phyloP scores from a whole-genome alignment of 2,888 invertebrate genomes.

The Agonopterix alstromeriana region DNA sequence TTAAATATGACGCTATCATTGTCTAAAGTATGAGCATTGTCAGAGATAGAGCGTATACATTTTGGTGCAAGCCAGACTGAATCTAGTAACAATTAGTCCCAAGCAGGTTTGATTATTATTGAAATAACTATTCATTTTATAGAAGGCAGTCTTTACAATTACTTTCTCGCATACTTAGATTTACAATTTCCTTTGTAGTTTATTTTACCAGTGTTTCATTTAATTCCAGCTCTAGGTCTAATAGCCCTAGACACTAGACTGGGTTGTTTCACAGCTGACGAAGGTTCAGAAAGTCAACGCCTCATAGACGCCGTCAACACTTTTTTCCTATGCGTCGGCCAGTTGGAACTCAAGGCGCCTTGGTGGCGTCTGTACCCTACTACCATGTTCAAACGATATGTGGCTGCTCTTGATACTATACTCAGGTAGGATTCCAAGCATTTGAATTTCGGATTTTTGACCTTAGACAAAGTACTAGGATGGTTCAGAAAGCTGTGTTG shows the following conservation, averaged over 20 bases:
- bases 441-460: no score
- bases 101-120: no score
- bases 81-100: no score
- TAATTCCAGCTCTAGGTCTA: conserved; percentile 75
- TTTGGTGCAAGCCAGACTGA: no score
- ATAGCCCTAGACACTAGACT: conserved; percentile 81
- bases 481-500: no score
- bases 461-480: no score
- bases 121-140: no score
- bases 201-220: no score
- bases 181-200: no score
- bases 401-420: conserved; percentile 81
- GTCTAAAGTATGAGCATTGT: no score
- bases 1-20: no score
- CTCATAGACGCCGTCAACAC: conserved; percentile 81
- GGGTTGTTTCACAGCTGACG: conserved; percentile 77
- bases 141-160: neutral
- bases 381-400: conserved; percentile 78
- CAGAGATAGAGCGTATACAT: no score
- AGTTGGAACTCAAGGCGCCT: conserved; percentile 80
- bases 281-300: conserved; percentile 77
- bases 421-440: conserved; percentile 65
- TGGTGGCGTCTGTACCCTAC: conserved; percentile 82
- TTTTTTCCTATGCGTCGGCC: conserved; percentile 80
- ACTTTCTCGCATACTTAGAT: neutral